A percentile compares a stretch with the other conserved stretches of the same genome.
Conservation (phyloP, 2,888 invertebrate species). For the Pseudanteris insignis region DNA sequence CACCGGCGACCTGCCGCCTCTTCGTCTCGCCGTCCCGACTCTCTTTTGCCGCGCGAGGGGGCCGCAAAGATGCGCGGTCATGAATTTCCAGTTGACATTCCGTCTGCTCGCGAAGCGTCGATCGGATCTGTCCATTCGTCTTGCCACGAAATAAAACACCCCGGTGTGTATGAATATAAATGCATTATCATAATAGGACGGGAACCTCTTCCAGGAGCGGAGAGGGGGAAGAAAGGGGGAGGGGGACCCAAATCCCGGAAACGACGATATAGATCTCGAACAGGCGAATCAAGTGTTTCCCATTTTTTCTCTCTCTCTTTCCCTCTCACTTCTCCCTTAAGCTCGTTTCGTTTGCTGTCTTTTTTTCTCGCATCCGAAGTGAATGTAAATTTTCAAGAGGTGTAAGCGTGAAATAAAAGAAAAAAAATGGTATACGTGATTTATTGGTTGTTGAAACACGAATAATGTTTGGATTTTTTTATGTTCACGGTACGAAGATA, state of each 20-base stretch:
- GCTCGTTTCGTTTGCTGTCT: not conserved
- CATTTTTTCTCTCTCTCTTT: not conserved
- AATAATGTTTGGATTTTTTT: slow-evolving; percentile 18
- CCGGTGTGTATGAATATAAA: slow-evolving; percentile 62
- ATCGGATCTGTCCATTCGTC: slow-evolving; percentile 30
- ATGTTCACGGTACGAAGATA: too few species aligned
- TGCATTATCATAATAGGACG: slow-evolving; percentile 62
- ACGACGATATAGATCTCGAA: slow-evolving; percentile 22
- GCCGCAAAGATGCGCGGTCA: slow-evolving; percentile 17
- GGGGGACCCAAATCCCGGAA: slow-evolving; percentile 48
- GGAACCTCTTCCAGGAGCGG: slow-evolving; percentile 33
- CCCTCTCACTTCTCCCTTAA: not conserved
- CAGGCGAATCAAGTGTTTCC: slow-evolving; percentile 7
- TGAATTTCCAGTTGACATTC: slow-evolving; percentile 22
- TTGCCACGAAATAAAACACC: slow-evolving; percentile 42
- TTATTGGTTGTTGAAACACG: slow-evolving; percentile 21
- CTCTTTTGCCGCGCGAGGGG: slow-evolving; percentile 32
- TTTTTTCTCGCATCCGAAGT: slow-evolving; percentile 13
- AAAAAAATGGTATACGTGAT: slow-evolving; percentile 28
- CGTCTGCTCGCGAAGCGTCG: slow-evolving; percentile 8
- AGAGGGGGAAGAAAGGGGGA: too few species aligned
- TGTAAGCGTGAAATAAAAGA: too few species aligned
- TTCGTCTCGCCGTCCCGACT: slow-evolving; percentile 19
- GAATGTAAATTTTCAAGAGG: slow-evolving; percentile 26
- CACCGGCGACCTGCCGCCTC: slow-evolving; percentile 2